Evolutionary conservation across 2,797 vertebrate genomes (phyloP).

Genomic region (Chiloscyllium punctatum): DNA sequence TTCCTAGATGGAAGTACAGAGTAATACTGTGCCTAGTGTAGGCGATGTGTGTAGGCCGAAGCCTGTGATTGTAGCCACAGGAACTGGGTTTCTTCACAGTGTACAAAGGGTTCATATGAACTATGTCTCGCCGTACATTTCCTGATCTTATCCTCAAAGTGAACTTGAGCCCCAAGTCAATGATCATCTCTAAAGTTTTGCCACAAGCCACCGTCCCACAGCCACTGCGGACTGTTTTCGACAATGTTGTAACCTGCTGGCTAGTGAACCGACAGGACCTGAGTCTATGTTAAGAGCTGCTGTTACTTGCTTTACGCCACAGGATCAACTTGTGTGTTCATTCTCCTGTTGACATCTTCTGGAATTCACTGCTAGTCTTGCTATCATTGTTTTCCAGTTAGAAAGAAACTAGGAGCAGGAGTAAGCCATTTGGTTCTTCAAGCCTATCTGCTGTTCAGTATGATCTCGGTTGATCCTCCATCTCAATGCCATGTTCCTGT

Average conservation of each 20-base stretch:
- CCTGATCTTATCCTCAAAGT: neutral
- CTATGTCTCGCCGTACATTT: neutral
- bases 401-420: no score
- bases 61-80: neutral
- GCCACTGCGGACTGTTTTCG: neutral
- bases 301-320: neutral
- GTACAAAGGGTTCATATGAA: neutral
- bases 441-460: no score
- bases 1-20: constrained; percentile 14
- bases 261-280: neutral
- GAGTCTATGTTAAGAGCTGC: neutral
- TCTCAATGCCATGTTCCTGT: no score
- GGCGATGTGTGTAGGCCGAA: constrained; percentile 15
- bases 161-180: neutral
- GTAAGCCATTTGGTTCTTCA: no score
- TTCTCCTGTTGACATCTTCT: neutral
- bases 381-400: neutral
- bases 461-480: no score
- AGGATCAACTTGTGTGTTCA: neutral
- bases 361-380: neutral
- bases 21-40: neutral
- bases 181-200: neutral
- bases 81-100: constrained; percentile 4
- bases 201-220: neutral
- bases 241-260: neutral